These are phyloP conservation scores for Pseudochirops corinnae DNA, from an alignment of 2,797 vertebrate genomes.

Conservation along the genomic window DNA sequence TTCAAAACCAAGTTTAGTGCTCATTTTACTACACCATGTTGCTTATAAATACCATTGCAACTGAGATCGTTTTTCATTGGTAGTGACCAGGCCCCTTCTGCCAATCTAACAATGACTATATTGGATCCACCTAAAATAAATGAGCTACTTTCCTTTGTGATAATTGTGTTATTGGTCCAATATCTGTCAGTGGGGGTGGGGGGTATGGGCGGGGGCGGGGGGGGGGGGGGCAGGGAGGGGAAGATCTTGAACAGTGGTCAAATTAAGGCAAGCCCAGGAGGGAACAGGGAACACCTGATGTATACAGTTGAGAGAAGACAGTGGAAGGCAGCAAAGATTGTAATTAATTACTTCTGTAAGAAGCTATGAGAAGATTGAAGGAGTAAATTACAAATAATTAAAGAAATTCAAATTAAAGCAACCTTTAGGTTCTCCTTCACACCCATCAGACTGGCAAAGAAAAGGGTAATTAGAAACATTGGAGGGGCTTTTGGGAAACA, in stretches of 20 bases:
- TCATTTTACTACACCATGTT: background rate
- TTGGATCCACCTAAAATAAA: background rate
- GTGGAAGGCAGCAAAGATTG: background rate
- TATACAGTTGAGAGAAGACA: background rate
- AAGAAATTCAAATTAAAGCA: background rate
- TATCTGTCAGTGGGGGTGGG: background rate
- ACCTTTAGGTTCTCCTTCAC: background rate
- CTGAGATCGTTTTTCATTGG: background rate
- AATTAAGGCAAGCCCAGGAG: background rate
- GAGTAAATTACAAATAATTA: background rate
- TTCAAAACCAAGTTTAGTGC: background rate
- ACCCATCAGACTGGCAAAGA: background rate
- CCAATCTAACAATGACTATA: background rate
- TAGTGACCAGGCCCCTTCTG: background rate
- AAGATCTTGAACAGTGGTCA: background rate
- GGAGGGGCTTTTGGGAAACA: background rate
- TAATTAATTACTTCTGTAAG: background rate
- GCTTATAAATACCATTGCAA: background rate
- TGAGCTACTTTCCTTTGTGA: background rate
- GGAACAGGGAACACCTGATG: background rate
- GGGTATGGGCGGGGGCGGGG: rapidly evolving
- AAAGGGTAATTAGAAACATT: background rate
- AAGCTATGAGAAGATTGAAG: background rate
- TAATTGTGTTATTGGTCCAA: background rate
- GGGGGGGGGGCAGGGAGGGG: background rate